These are phyloP conservation scores for Choreutis nemorana DNA, from an alignment of 2,888 invertebrate genomes.

Conservation along the genomic window DNA sequence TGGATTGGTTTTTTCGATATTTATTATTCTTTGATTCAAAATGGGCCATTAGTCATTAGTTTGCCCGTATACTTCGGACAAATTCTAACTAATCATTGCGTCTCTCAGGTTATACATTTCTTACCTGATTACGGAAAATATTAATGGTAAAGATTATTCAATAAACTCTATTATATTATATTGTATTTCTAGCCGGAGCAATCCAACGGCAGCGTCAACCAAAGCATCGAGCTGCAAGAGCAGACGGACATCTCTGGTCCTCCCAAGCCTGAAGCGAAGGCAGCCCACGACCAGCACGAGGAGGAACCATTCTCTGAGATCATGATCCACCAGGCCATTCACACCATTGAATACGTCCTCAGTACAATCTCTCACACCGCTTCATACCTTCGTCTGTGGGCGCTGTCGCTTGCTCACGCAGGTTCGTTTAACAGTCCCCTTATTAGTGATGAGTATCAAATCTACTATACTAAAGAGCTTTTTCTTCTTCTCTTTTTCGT, in stretches of 20 bases:
- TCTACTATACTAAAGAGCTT: too few species aligned
- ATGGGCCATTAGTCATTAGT: too few species aligned
- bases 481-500: too few species aligned
- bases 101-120: too few species aligned
- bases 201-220: constrained; percentile 71
- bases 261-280: constrained; percentile 18
- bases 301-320: constrained; percentile 84
- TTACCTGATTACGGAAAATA: too few species aligned
- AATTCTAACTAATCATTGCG: too few species aligned
- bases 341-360: constrained; percentile 96
- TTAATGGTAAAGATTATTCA: too few species aligned
- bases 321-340: constrained; percentile 93
- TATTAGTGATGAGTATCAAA: too few species aligned
- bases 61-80: too few species aligned
- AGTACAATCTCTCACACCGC: constrained; percentile 97
- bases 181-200: constrained; percentile 33
- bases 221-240: constrained; percentile 71
- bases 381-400: constrained; percentile 96
- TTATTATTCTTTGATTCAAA: too few species aligned
- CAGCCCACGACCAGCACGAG: constrained; percentile 33
- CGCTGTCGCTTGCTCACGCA: constrained; percentile 93
- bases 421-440: constrained; percentile 69
- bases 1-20: too few species aligned
- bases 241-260: constrained; percentile 40
- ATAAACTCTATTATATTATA: too few species aligned